Conservation (phyloP, 2,888 invertebrate species). For the Polydesmus complanatus region DNA sequence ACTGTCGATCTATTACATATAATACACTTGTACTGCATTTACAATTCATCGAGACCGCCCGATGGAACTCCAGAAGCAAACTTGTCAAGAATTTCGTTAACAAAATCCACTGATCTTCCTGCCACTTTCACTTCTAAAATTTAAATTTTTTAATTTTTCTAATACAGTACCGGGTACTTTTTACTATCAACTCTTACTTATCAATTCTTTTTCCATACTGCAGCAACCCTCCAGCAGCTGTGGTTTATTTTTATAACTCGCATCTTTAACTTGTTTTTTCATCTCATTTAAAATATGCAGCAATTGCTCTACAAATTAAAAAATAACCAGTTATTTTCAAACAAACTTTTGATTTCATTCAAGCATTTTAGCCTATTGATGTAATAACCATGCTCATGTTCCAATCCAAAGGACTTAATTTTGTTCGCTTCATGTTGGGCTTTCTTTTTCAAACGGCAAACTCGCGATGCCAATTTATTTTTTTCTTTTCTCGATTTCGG, state of each 20-base stretch:
- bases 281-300: neutral
- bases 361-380: too few relatives aligned
- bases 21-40: neutral
- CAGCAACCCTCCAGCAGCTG: neutral
- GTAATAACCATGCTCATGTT: conserved; percentile 81
- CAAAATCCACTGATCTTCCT: conserved; percentile 82
- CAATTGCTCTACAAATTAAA: neutral
- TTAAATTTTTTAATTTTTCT: neutral
- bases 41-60: neutral
- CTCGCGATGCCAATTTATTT: conserved; percentile 91
- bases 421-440: conserved; percentile 99
- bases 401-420: conserved; percentile 82
- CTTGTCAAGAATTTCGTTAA: conserved; percentile 78
- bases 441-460: conserved; percentile 94
- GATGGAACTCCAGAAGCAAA: conserved; percentile 58
- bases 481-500: conserved; percentile 94
- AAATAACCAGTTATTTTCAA: neutral
- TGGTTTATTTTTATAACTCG: neutral
- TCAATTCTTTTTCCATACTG: neutral
- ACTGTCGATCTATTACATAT: too few relatives aligned
- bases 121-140: conserved; percentile 61
- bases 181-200: neutral
- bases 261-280: neutral
- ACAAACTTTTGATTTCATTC: neutral
- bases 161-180: too few relatives aligned